Evolutionary conservation across 2,113 vertebrate species (phyloP).

Genomic region (Ptychochromis oligacanthus): DNA sequence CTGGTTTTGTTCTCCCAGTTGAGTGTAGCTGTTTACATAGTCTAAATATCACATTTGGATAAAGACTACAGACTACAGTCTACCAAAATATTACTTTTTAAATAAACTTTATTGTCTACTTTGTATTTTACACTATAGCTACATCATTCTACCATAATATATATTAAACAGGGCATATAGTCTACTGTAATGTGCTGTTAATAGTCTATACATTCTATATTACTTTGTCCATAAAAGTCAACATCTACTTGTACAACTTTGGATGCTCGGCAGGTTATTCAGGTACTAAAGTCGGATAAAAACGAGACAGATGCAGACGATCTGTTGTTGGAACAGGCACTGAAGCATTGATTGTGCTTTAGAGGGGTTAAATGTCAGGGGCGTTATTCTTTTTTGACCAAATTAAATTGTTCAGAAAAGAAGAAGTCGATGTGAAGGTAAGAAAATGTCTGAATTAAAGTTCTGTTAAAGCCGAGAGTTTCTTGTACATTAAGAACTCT

Average conservation of each 20-base stretch:
- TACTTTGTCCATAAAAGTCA: slow-evolving; percentile 1
- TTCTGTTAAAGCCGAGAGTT: not conserved
- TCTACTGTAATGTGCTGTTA: slow-evolving; percentile 51
- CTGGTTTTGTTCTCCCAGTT: not conserved
- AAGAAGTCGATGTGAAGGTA: not conserved
- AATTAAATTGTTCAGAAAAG: not conserved
- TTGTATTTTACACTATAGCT: slow-evolving; percentile 59
- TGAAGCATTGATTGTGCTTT: slow-evolving; percentile 66
- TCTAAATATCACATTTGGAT: slow-evolving; percentile 38
- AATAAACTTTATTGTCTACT: slow-evolving; percentile 38
- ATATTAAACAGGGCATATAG: slow-evolving; percentile 54
- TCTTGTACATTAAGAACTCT: not conserved
- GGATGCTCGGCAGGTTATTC: slow-evolving; percentile 31
- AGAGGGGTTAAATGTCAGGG: not conserved
- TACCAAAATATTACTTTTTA: slow-evolving; percentile 42
- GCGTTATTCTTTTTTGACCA: not conserved
- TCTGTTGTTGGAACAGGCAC: slow-evolving; percentile 59
- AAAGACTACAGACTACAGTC: slow-evolving; percentile 30
- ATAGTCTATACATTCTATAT: slow-evolving; percentile 42
- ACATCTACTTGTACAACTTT: slow-evolving; percentile 41
- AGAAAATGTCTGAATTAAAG: not conserved
- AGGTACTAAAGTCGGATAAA: not conserved
- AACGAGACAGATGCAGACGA: not conserved
- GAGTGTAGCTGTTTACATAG: slow-evolving; percentile 29
- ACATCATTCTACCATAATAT: slow-evolving; percentile 62